Conservation (phyloP, 2,113 vertebrate species). For the Hipposideros armiger region DNA sequence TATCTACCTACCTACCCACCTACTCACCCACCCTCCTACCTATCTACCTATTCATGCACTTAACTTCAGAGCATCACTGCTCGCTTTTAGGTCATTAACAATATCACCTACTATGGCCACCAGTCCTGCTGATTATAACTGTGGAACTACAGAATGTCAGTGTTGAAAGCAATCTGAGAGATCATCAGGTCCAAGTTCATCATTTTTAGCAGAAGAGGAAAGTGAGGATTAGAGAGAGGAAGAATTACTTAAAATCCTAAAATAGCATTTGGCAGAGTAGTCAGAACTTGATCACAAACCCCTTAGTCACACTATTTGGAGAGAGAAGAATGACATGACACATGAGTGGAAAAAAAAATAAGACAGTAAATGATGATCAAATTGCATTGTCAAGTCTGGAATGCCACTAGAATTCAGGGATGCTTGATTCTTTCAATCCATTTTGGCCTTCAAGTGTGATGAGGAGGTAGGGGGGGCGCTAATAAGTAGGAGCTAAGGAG, state of each 20-base stretch:
- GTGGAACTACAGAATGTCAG: not conserved
- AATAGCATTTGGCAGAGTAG: not conserved
- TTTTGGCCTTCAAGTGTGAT: not conserved
- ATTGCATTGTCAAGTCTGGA: not conserved
- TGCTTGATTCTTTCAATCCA: not conserved
- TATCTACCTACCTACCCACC: not conserved
- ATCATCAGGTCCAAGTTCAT: not conserved
- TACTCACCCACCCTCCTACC: no score
- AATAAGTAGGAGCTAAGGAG: not conserved
- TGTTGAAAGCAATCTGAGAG: not conserved
- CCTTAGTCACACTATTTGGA: not conserved
- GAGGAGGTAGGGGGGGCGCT: not conserved
- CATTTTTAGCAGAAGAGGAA: slow-evolving; percentile 30
- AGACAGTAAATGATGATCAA: not conserved
- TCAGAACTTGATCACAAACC: not conserved
- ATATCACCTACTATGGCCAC: not conserved
- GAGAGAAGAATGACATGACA: not conserved
- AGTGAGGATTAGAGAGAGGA: not conserved
- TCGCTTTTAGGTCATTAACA: not conserved
- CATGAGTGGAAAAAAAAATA: not conserved
- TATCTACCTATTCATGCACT: not conserved
- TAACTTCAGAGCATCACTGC: not conserved
- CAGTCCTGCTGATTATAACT: not conserved
- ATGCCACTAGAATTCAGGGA: not conserved
- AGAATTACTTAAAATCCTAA: not conserved